Conservation (phyloP, 1,140 invertebrate species). For the Pomacea maculata region DNA sequence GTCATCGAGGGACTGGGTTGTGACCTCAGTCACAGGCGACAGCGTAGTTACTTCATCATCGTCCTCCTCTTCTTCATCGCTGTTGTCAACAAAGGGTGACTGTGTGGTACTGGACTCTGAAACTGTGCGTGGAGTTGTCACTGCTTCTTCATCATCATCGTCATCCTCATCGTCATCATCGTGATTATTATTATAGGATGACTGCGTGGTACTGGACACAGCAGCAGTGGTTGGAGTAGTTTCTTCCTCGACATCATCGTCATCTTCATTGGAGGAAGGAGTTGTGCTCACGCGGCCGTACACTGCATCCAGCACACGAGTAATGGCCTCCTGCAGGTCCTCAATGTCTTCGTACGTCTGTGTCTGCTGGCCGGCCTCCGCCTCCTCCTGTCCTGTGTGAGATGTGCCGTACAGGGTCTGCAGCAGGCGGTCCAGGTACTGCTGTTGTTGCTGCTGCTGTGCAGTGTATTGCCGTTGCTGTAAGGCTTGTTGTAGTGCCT, state of each 20-base stretch:
- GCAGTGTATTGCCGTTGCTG: background rate
- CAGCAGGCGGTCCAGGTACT: conserved; percentile 2
- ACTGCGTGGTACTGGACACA: background rate
- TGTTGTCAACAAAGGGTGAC: background rate
- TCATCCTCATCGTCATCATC: conserved; percentile 3
- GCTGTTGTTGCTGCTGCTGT: background rate
- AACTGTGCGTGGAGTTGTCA: background rate
- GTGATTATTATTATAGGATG: background rate
- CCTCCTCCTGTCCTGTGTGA: background rate
- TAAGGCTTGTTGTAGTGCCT: background rate
- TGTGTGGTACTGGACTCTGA: background rate
- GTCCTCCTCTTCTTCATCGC: conserved; percentile 6
- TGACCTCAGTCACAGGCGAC: background rate
- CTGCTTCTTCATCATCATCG: background rate
- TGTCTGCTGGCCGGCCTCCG: background rate
- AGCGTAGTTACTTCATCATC: background rate
- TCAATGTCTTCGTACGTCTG: background rate
- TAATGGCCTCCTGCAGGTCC: background rate
- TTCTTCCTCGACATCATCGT: conserved; percentile 1
- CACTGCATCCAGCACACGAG: background rate
- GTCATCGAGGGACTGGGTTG: background rate
- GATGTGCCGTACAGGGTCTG: background rate
- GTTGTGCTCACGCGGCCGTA: background rate
- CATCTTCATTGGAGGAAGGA: background rate
- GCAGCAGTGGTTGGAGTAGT: background rate